Percentiles rank a stretch among this genome's conserved stretches.
Evolutionary conservation across 2,797 vertebrate genomes (phyloP).

Genomic region (Semotilus atromaculatus): DNA sequence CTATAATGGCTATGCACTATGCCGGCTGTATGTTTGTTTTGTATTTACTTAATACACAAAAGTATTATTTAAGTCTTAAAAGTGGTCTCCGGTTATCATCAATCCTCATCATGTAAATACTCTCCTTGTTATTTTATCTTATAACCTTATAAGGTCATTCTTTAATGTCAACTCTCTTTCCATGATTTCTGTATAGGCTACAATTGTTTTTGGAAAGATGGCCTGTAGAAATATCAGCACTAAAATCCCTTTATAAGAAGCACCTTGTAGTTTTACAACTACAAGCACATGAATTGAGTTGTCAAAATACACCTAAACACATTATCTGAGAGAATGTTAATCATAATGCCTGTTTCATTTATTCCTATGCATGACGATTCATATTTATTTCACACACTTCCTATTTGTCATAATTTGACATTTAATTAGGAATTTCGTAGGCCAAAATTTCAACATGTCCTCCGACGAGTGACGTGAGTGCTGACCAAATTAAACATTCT

Average conservation of each 20-base stretch:
- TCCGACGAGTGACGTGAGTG: background rate
- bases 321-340: background rate
- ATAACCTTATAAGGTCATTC: background rate
- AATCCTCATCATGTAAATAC: background rate
- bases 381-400: background rate
- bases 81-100: background rate
- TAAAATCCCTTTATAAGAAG: background rate
- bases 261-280: background rate
- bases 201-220: background rate
- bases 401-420: constrained; percentile 19
- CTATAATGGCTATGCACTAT: too few relatives aligned
- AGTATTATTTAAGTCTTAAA: background rate
- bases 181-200: background rate
- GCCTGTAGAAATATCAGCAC: background rate
- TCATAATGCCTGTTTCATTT: background rate
- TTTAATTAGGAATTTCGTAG: background rate
- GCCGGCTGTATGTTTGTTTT: too few relatives aligned
- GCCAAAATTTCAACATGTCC: background rate
- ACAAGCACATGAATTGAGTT: background rate
- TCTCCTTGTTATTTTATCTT: too few relatives aligned
- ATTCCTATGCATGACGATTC: background rate
- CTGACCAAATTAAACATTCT: background rate
- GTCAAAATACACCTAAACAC: background rate
- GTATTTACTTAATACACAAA: background rate
- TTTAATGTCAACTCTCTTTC: background rate